Evolutionary conservation across 2,888 invertebrate genomes (phyloP), one percentile per base, ranked within the genome.

Genomic region (Tillus elongatus): DNA sequence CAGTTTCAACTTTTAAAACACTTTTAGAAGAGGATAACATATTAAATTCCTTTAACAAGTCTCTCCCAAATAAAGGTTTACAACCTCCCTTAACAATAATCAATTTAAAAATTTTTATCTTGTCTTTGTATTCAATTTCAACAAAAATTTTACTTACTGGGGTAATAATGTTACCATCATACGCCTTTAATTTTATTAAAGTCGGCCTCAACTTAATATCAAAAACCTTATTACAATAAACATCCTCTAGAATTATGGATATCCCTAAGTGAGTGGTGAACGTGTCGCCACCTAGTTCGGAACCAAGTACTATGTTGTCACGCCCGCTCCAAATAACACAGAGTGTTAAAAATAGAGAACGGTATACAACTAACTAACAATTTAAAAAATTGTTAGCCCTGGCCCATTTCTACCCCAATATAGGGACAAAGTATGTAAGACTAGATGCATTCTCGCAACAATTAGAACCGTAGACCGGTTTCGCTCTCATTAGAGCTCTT

Each of bases 151-250:
- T n/a, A 19, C 24, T n/a, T n/a, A 8, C 24, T 8, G 24, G 24
- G n/a, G n/a, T 19, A 19, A 19, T 19, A 19, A 19, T 19, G n/a
- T n/a, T 19, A n/a, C 24, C 24, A 19, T 19, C 24, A 19, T 19
- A 19, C 6, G 6, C 6, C n/a, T 19, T 19, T 8, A 19, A 19
- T 19, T n/a, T 19, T 8, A 19, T n/a, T 8, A n/a, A 19, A n/a
- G 24, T 19, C 6, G 24, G 24, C 6, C n/a, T 6, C n/a, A 19
- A 19, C 6, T 8, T n/a, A 19, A 6, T 8, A 19, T 19, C 24
- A 19, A 8, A 19, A n/a, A 19, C 6, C n/a, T 6, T n/a, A 6
- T n/a, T 19, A 8, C n/a, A 8, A 19, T 19, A 19, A 6, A 19
- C 6, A 8, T 19, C 24, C 24, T 19, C 24, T 8, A n/a, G 24